These are phyloP conservation scores for Caerostris darwini DNA, from an alignment of 1,140 invertebrate genomes.

Conservation along the genomic window DNA sequence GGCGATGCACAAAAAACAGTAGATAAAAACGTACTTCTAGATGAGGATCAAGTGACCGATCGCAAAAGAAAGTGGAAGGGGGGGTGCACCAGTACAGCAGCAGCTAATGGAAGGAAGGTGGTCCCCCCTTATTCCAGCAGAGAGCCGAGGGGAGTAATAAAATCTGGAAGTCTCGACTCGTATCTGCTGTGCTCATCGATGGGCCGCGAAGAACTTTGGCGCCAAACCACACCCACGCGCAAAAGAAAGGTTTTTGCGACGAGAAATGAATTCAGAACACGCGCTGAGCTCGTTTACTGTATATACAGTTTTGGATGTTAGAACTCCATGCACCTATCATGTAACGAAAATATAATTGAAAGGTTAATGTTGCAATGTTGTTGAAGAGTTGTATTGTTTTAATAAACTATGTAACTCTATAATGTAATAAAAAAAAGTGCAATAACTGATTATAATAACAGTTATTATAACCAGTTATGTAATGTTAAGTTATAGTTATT, in stretches of 20 bases:
- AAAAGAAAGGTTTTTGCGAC: constrained; percentile 2
- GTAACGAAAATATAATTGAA: no score
- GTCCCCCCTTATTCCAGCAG: neutral
- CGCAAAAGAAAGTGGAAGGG: neutral
- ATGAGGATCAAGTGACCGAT: neutral
- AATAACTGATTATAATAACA: no score
- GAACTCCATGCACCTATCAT: no score
- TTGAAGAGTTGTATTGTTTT: no score
- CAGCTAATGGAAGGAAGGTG: neutral
- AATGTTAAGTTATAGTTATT: no score
- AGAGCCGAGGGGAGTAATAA: neutral
- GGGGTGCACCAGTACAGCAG: neutral
- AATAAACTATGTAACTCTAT: no score
- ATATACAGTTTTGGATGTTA: neutral
- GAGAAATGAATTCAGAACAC: neutral
- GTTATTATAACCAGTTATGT: no score
- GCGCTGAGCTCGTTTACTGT: neutral
- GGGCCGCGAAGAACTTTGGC: neutral
- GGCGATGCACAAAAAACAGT: neutral
- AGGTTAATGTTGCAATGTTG: no score
- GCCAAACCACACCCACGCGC: constrained; percentile 56
- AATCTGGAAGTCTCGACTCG: neutral
- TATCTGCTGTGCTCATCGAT: neutral
- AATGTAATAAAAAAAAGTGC: no score
- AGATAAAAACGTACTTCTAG: neutral